phyloP scores from a whole-genome alignment of 2,797 vertebrate genomes.

The Melanotaenia pygmaea region DNA sequence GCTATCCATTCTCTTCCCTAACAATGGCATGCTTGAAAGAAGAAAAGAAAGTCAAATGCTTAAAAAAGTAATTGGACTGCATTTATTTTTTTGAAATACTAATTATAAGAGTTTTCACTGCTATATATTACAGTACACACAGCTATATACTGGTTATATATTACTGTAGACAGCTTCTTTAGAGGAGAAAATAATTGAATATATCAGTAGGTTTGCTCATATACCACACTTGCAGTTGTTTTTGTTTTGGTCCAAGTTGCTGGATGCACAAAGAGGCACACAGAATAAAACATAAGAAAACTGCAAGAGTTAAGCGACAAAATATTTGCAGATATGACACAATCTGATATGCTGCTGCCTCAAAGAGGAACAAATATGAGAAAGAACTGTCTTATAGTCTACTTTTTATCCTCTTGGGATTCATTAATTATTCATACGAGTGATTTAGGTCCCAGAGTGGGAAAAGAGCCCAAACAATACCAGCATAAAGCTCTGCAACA shows the following conservation, averaged over 20 bases:
- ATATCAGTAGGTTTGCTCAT: slow-evolving; percentile 20
- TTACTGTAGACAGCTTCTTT: slow-evolving; percentile 16
- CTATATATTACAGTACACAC: too few species aligned
- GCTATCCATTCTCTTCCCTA: slow-evolving; percentile 29
- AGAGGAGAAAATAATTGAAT: slow-evolving; percentile 17
- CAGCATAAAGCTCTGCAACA: slow-evolving; percentile 20
- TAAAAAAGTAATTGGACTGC: slow-evolving; percentile 5
- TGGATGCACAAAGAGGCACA: slow-evolving; percentile 10
- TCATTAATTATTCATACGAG: slow-evolving; percentile 66
- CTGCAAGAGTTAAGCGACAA: slow-evolving; percentile 46
- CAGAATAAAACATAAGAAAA: slow-evolving; percentile 35
- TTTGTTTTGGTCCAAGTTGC: slow-evolving; percentile 17
- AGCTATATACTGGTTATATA: slow-evolving; percentile 7
- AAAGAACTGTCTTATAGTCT: slow-evolving; percentile 48
- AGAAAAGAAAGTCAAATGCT: slow-evolving; percentile 30
- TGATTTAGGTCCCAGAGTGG: slow-evolving; percentile 45
- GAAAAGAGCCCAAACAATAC: slow-evolving; percentile 42
- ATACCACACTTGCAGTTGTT: slow-evolving; percentile 21
- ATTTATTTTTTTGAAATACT: slow-evolving; percentile 19
- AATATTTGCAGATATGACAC: slow-evolving; percentile 61
- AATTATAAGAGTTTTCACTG: slow-evolving; percentile 27
- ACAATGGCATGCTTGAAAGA: slow-evolving; percentile 15
- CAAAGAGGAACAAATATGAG: slow-evolving; percentile 53
- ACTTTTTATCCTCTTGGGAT: slow-evolving; percentile 49
- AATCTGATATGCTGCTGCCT: slow-evolving; percentile 33